Conservation (phyloP, 2,797 vertebrate species). For the Cossypha heuglini region DNA sequence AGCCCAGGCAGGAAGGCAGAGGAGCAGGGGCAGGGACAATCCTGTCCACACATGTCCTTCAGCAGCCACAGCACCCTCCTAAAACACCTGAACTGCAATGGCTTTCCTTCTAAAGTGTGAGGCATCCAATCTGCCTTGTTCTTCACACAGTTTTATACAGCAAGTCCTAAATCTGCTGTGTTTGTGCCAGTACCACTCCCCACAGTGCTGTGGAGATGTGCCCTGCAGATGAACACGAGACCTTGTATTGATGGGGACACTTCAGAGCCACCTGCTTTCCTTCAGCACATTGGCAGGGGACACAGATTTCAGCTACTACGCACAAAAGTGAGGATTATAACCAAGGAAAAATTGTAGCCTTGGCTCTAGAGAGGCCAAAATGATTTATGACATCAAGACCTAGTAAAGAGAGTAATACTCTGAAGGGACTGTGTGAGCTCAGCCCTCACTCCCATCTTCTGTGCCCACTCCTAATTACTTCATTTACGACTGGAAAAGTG, state of each 20-base stretch:
- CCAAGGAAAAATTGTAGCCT: neutral
- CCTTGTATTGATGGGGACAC: neutral
- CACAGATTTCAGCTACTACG: neutral
- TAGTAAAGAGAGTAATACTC: neutral
- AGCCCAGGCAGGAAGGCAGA: neutral
- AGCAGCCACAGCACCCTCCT: neutral
- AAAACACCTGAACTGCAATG: neutral
- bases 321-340: neutral
- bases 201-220: fast-evolving
- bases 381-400: constrained; percentile 40
- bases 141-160: neutral
- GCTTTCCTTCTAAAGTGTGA: neutral
- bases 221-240: neutral
- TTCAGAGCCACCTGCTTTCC: neutral
- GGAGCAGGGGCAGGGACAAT: neutral
- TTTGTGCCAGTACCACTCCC: neutral
- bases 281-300: fast-evolving
- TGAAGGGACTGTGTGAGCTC: neutral
- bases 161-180: neutral
- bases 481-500: constrained; percentile 22
- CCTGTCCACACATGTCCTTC: neutral
- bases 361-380: neutral
- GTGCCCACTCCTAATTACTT: constrained; percentile 47
- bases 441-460: neutral
- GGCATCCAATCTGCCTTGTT: neutral